phyloP scores from a whole-genome alignment of 1,140 invertebrate genomes.

The Heliconius melpomene region DNA sequence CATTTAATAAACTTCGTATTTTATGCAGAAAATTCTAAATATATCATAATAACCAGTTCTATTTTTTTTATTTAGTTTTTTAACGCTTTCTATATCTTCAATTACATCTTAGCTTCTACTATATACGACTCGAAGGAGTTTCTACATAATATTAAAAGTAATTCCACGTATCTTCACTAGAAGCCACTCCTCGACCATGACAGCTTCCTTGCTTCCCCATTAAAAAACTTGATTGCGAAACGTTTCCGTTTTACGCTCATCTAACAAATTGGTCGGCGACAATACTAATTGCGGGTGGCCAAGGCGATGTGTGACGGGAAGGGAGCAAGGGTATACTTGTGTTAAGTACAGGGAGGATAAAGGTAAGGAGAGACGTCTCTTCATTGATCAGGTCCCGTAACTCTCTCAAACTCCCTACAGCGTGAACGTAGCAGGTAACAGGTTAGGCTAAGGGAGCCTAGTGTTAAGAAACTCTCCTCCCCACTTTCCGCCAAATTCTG shows the following conservation, averaged over 20 bases:
- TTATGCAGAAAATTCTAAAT: no score
- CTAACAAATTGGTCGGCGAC: slow-evolving; percentile 28
- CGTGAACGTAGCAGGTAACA: no score
- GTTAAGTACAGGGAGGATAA: not conserved
- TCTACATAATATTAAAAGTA: not conserved
- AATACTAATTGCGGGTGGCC: slow-evolving; percentile 33
- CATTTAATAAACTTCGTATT: no score
- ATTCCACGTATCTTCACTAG: not conserved
- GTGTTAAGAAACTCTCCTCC: no score
- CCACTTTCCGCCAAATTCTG: no score
- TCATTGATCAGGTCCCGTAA: no score
- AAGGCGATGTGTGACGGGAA: slow-evolving; percentile 33
- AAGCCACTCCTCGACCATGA: slow-evolving; percentile 27
- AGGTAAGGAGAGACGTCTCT: no score
- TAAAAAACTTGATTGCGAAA: slow-evolving; percentile 33
- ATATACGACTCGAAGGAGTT: not conserved
- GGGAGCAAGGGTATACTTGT: slow-evolving; percentile 13
- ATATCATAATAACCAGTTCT: no score
- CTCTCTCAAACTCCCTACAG: not conserved
- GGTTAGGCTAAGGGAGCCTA: no score
- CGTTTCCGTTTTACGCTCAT: slow-evolving; percentile 34
- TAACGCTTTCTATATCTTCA: no score
- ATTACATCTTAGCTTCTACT: no score
- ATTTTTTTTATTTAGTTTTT: no score
- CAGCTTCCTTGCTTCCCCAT: slow-evolving; percentile 22